Base-by-base conservation (phyloP, 2,888 invertebrate species). In the Cryptocephalus moraei region DNA sequence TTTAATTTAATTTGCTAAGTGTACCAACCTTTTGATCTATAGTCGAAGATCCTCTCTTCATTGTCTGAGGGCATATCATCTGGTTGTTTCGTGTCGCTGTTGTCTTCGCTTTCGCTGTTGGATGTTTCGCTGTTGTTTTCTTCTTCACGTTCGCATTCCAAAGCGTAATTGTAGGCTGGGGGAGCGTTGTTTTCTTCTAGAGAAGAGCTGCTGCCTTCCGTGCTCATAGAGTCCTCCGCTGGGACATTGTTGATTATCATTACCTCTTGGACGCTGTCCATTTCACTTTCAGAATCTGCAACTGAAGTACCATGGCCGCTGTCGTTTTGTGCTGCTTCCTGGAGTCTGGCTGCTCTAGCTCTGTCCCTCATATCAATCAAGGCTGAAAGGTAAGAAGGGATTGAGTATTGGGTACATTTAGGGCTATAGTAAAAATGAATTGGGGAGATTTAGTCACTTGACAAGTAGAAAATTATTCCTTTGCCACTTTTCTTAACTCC, bases 301-400 rank as follows among this genome's bases (percentile, higher is more conserved):
- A 65, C 50, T 0, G 69, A 70, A 1, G 67, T 63, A 4, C 69
- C 67, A 49, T 68, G 58, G 0, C 69, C 69, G 40, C 68, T 68
- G 45, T 70, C 69, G 41, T 54, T 53, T 32, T 52, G 55, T 38
- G 52, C 41, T 12, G 48, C 43, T 32, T 52, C 50, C 9, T 52
- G 52, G 31, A 53, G 51, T 6, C 53, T 46, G 33, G 56, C 50
- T 44, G 60, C 60, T 22, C 59, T 44, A 47, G 61, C 52, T 31
- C 58, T 51, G 43, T 68, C 67, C 12, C 70, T 50, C 43, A 68
- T 49, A 3, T 56, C 51, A 9, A 71, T 62, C 39, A 71, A 46
- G 43, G 67, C 70, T 69, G 48, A 32, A 58, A 52, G 48, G 46
- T 22, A 22, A 22, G 22, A 22, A 22, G 6, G 6, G 6, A 22